Percentiles rank a stretch among this genome's conserved stretches.
Evolutionary conservation across 2,888 invertebrate species (phyloP).

Genomic region (Odontocolon sp.): DNA sequence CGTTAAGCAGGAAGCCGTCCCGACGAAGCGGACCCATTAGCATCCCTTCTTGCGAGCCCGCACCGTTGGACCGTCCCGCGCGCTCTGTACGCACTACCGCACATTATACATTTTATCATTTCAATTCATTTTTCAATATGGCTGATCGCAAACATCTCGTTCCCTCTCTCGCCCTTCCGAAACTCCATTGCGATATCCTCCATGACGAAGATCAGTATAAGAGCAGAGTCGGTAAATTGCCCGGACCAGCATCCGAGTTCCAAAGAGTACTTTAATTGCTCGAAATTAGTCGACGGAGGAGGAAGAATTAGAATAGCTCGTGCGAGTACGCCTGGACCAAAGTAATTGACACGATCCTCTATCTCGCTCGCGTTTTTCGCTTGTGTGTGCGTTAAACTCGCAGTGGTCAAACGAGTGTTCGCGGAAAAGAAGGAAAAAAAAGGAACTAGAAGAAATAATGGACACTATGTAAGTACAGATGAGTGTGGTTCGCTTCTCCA

Average conservation of each 20-base stretch:
- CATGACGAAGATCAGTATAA: slow-evolving; percentile 33
- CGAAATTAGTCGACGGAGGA: slow-evolving; percentile 38
- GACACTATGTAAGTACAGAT: neutral
- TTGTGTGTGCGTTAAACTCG: neutral
- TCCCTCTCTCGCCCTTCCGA: slow-evolving; percentile 15
- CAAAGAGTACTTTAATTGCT: slow-evolving; percentile 50
- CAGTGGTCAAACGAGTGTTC: neutral
- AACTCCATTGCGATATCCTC: slow-evolving; percentile 38
- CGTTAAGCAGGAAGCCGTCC: slow-evolving; percentile 83
- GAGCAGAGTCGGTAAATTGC: slow-evolving; percentile 43
- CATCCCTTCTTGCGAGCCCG: slow-evolving; percentile 81
- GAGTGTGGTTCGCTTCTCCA: slow-evolving; percentile 6
- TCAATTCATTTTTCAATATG: slow-evolving; percentile 79
- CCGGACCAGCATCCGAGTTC: slow-evolving; percentile 31
- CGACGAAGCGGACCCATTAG: slow-evolving; percentile 83
- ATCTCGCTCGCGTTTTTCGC: neutral
- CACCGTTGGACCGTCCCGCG: slow-evolving; percentile 61
- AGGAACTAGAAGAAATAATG: neutral
- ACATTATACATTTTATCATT: slow-evolving; percentile 75
- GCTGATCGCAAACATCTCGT: slow-evolving; percentile 57
- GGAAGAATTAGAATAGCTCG: slow-evolving; percentile 1
- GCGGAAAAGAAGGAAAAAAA: neutral
- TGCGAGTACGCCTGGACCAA: neutral
- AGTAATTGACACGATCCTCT: slow-evolving; percentile 12
- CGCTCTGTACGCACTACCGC: slow-evolving; percentile 62